Conservation (phyloP, 2,113 vertebrate genomes). For the Chrysochloris asiatica region DNA sequence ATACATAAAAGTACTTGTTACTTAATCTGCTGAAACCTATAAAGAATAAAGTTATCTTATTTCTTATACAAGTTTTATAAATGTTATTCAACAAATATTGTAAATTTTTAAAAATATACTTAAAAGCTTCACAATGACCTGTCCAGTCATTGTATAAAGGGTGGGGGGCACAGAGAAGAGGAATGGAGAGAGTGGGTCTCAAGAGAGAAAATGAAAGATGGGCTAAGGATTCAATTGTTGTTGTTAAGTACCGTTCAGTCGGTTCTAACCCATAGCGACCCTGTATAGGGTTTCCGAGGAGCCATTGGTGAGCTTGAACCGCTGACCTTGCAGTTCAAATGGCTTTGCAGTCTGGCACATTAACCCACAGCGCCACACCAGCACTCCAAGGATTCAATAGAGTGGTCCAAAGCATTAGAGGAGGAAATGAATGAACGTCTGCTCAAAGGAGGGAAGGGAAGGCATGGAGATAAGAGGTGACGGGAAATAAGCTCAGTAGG, state of each 20-base stretch:
- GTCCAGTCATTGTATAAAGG: neutral
- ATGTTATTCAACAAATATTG: neutral
- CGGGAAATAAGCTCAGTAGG: neutral
- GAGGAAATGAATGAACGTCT: neutral
- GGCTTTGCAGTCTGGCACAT: no score
- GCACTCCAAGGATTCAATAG: no score
- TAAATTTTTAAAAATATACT: neutral
- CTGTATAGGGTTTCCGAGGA: no score
- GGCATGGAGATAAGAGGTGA: neutral
- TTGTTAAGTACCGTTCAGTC: no score
- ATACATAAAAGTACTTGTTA: neutral
- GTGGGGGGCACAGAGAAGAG: accelerated
- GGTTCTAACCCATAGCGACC: no score
- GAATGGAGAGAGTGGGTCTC: neutral
- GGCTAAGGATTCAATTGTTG: no score
- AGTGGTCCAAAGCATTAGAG: neutral
- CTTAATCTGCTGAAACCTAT: neutral
- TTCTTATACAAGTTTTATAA: neutral
- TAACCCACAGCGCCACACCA: no score
- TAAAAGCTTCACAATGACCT: neutral
- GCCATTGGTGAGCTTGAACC: no score
- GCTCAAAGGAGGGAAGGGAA: neutral
- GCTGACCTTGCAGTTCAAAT: no score
- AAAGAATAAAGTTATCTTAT: neutral
- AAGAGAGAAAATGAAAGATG: neutral